Conservation (phyloP, 2,113 vertebrate genomes). For the Rhea pennata region DNA sequence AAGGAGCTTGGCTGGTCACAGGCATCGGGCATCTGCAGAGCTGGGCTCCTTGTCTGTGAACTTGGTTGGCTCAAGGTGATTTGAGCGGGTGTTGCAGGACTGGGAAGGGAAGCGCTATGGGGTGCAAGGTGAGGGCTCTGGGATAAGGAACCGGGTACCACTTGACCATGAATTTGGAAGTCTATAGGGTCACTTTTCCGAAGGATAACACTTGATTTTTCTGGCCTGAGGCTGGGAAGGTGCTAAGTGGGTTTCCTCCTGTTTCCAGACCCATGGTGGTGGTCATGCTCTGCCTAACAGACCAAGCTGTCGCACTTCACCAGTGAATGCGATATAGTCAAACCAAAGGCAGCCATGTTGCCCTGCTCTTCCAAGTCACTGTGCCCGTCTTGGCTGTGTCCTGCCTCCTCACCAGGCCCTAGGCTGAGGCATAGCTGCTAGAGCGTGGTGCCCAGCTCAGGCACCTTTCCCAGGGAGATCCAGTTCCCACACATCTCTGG, state of each 20-base stretch:
- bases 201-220: background rate
- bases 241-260: background rate
- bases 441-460: background rate
- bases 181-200: background rate
- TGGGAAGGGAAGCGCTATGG: background rate
- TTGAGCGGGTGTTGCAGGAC: background rate
- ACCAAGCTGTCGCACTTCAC: no score
- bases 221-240: background rate
- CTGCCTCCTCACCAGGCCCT: background rate
- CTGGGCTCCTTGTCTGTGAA: background rate
- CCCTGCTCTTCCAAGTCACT: background rate
- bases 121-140: no score
- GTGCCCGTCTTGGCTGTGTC: background rate
- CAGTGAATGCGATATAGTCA: no score
- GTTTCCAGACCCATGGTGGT: background rate
- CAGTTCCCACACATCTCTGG: no score
- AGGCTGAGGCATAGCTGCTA: background rate
- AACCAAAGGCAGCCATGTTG: background rate
- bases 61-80: background rate
- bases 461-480: rapidly evolving
- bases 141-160: background rate
- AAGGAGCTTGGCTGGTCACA: background rate
- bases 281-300: rapidly evolving
- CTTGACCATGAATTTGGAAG: background rate
- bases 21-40: no score